Evolutionary conservation across 2,888 invertebrate genomes (phyloP), one percentile per base, ranked within the genome.

Genomic region (Empis livida): DNA sequence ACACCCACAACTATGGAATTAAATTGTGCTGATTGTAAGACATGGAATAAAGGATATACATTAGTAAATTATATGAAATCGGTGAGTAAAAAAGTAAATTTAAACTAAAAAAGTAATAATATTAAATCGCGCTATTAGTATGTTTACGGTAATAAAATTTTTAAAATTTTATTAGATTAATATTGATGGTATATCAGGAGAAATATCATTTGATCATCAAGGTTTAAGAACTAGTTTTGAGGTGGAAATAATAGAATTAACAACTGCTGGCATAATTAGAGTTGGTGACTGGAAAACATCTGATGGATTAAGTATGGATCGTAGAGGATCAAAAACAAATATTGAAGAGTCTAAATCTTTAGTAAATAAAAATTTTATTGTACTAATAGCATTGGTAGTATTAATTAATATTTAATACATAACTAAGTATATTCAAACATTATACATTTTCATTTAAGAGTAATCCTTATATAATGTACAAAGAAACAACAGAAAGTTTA

Each of bases 391-490:
- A 39, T 63, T 84, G 64, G 84, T 84, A 71, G 44, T 51, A 46
- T 10, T 1, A 3, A 14, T 11, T 11, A 37, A 16, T 23, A 31
- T 15, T 1, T 16, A 27, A 11, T 48, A 39, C 11, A 15, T 6
- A 32, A 16, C 10, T 15, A n/a, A n/a, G n/a, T n/a, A n/a, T n/a
- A n/a, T n/a, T n/a, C n/a, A n/a, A n/a, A 38, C 5, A 16, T 15
- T 10, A 38, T 38, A 15, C 9, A 14, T 37, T 37, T 38, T 15
- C 9, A 15, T 38, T 38, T 16, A 42, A 92, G 91, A 89, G 84
- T 61, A 75, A 79, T 17, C 95, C 95, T 0, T 94, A 94, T 62
- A 84, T 87, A 6, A 89, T 91, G 84, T 63, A 83, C 15, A 88
- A 83, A 60, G 77, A 83, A 55, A 81, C 82, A 0, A 69, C 79